Percentiles rank a stretch among this genome's conserved stretches.
Conservation (phyloP, 2,888 invertebrate species). For the Cheilosia vulpina region DNA sequence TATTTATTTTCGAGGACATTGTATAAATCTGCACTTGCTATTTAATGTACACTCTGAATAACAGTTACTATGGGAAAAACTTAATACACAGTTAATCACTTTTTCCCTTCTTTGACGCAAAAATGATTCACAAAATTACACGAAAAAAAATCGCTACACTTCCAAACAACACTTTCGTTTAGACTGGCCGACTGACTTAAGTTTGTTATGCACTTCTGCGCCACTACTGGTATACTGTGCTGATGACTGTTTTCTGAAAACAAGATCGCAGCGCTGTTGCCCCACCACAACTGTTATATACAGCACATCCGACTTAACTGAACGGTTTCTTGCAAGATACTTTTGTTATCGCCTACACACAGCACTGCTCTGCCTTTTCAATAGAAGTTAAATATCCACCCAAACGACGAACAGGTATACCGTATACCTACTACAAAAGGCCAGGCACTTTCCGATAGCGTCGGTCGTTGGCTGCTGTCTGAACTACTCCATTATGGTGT, state of each 20-base stretch:
- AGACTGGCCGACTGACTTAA: constrained; percentile 37
- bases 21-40: neutral
- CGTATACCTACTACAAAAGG: neutral
- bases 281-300: constrained; percentile 63
- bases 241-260: neutral
- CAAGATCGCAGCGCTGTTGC: constrained; percentile 42
- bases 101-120: neutral
- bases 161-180: constrained; percentile 51
- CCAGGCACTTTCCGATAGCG: neutral
- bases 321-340: constrained; percentile 54
- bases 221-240: neutral
- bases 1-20: constrained; percentile 23
- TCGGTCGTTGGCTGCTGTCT: neutral
- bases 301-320: constrained; percentile 51
- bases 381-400: constrained; percentile 30
- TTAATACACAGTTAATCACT: constrained; percentile 10
- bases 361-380: neutral
- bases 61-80: neutral
- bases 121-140: neutral
- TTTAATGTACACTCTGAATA: neutral
- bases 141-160: constrained; percentile 24
- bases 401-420: neutral
- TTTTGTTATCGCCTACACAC: constrained; percentile 37
- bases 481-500: neutral
- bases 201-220: constrained; percentile 34